Conservation (phyloP, 1,140 invertebrate species). For the Bradysia coprophila region DNA sequence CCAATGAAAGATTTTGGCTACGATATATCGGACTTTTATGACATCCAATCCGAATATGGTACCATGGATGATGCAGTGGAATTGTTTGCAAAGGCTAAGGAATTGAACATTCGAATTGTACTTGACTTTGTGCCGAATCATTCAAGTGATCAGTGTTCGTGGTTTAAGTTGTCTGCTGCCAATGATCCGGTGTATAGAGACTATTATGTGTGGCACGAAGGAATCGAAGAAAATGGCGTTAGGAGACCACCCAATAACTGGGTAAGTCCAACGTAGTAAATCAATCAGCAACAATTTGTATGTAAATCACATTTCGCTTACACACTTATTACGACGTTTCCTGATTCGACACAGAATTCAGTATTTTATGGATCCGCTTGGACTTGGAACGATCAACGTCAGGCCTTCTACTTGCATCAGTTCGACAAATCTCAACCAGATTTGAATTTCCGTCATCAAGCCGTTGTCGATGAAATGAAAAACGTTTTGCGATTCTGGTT, state of each 20-base stretch:
- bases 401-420: constrained; percentile 60
- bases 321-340: no score
- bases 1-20: constrained; percentile 42
- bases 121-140: constrained; percentile 77
- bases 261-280: no score
- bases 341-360: no score
- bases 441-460: constrained; percentile 38
- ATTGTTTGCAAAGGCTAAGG: constrained; percentile 36
- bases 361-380: constrained; percentile 51
- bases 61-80: constrained; percentile 49
- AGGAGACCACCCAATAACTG: constrained; percentile 54
- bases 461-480: constrained; percentile 24
- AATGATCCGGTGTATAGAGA: constrained; percentile 39
- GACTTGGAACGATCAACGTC: constrained; percentile 36
- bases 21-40: constrained; percentile 40
- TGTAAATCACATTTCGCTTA: no score
- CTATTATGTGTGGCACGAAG: constrained; percentile 61
- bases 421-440: constrained; percentile 38
- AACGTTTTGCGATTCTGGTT: constrained; percentile 51
- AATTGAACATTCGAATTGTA: constrained; percentile 42
- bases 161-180: constrained; percentile 46
- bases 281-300: no score
- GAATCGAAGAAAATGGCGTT: constrained; percentile 24
- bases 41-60: constrained; percentile 47
- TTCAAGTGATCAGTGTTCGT: constrained; percentile 71